Evolutionary conservation across 1,140 invertebrate species (phyloP), one percentile per base, ranked within the genome.

Genomic region (Armadillidium nasatum): DNA sequence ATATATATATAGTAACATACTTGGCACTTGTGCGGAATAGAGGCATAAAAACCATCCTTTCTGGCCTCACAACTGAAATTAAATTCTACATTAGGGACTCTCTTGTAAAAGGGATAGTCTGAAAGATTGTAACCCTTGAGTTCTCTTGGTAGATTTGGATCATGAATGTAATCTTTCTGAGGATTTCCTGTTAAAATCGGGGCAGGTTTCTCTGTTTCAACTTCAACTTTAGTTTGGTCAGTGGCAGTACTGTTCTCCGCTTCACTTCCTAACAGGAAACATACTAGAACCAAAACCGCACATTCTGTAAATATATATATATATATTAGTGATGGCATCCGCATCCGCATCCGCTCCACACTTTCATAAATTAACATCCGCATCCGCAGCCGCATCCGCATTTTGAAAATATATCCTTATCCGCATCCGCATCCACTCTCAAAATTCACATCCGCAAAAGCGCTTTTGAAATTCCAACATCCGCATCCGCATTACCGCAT

Each of bases 41-140:
- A 94, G 7, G 94, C 94, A 84, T 96, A 96, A 86, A 96, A 96
- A 7, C 94, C 94, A 84, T 96, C 94, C 80, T 94, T 93, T 1
- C 93, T 87, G 7, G 92, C 93, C 82, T 95, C 93, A 83, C 94
- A 96, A 83, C 93, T 92, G 85, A 96, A 96, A 81, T 92, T 89
- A 78, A 95, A 94, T 60, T 91, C 90, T 74, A 91, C 88, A 33
- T 78, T 73, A 10, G 76, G 67, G 7, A 95, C 90, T 10, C 89
- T 88, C 81, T 90, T 90, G 83, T 93, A 94, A 85, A 96, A 96
- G 1, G 94, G 94, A 86, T 96, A 96, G 11, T 89, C 88, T 4
- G 93, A 92, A 0, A 96, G 86, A 84, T 96, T 94, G 83, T 91
- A 91, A 13, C 94, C 94, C 81, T 93, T 93, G 50, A 96, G 85